Evolutionary conservation across 2,113 vertebrate genomes (phyloP).

Genomic region (Lutjanus erythropterus): DNA sequence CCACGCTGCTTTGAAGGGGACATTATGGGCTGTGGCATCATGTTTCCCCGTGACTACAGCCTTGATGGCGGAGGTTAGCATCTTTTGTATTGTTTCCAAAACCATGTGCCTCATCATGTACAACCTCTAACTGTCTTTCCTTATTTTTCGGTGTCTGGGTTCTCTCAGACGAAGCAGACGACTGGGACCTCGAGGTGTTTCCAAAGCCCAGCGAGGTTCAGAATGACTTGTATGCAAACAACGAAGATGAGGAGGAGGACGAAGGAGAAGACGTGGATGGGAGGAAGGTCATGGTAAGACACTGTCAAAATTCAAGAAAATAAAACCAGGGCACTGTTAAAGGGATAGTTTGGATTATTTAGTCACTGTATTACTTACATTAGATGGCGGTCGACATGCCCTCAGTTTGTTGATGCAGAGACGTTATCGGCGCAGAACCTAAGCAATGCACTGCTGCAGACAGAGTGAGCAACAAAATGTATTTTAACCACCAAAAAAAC

Average conservation of each 20-base stretch:
- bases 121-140: background rate
- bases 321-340: background rate
- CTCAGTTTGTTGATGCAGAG: no score
- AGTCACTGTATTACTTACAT: no score
- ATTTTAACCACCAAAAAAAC: no score
- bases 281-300: slow-evolving; percentile 90
- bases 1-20: slow-evolving; percentile 96
- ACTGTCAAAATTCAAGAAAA: background rate
- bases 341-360: no score
- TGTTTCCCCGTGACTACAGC: slow-evolving; percentile 94
- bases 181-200: slow-evolving; percentile 87
- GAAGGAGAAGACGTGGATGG: slow-evolving; percentile 88
- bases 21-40: slow-evolving; percentile 96
- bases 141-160: background rate
- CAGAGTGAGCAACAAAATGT: no score
- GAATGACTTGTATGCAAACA: slow-evolving; percentile 88
- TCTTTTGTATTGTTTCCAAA: background rate
- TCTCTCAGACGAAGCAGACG: slow-evolving; percentile 88
- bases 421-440: no score
- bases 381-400: no score
- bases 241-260: slow-evolving; percentile 83
- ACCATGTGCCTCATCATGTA: background rate
- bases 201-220: slow-evolving; percentile 86
- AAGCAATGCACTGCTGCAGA: no score
- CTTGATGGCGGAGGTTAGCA: slow-evolving; percentile 88